phyloP scores from a whole-genome alignment of 92 coral and sea anemone species.

The Micromussa lordhowensis region DNA sequence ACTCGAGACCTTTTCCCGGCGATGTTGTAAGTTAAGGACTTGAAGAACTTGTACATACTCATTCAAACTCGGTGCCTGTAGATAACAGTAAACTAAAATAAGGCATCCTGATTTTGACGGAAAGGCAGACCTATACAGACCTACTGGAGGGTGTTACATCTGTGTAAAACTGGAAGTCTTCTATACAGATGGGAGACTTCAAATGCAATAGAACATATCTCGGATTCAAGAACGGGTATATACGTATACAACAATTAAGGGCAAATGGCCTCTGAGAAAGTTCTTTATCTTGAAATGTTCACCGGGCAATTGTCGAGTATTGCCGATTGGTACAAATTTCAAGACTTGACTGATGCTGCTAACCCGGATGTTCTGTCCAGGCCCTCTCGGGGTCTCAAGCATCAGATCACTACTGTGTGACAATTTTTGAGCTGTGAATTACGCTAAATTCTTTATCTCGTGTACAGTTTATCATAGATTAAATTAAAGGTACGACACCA shows the following conservation, averaged over 20 bases:
- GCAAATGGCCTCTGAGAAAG: not conserved
- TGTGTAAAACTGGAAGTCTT: too few species aligned
- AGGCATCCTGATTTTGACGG: not conserved
- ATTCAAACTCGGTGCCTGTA: not conserved
- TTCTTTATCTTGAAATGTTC: not conserved
- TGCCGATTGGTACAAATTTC: too few species aligned
- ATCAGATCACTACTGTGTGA: not conserved
- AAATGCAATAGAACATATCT: too few species aligned
- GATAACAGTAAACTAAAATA: not conserved
- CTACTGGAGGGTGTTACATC: not conserved
- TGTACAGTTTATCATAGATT: conserved; percentile 17
- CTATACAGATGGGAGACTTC: too few species aligned
- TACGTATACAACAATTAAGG: not conserved
- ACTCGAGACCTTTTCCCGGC: not conserved
- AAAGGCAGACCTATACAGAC: not conserved
- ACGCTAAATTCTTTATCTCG: not conserved
- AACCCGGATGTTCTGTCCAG: not conserved
- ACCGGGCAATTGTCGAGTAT: not conserved
- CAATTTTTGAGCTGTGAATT: not conserved
- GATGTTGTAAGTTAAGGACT: not conserved
- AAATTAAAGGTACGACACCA: conserved; percentile 1
- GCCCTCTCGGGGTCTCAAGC: not conserved
- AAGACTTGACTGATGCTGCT: not conserved
- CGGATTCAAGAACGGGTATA: not conserved
- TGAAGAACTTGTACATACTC: not conserved